Evolutionary conservation across 1,140 invertebrate species (phyloP).

Genomic region (Drosophila triauraria): DNA sequence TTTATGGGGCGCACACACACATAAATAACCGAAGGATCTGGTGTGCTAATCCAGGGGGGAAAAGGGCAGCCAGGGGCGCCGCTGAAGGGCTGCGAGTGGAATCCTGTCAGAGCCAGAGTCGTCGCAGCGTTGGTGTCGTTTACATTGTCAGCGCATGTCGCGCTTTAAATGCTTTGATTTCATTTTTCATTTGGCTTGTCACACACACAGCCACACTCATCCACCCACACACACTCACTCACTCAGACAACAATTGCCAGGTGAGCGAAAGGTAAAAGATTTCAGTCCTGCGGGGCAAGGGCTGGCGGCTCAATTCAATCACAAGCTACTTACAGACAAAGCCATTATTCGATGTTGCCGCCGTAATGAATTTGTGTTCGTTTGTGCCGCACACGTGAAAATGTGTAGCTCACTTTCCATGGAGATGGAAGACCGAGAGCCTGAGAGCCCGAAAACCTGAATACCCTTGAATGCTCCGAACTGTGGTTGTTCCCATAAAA

Average conservation of each 20-base stretch:
- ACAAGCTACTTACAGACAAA: slow-evolving; percentile 81
- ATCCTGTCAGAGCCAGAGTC: slow-evolving; percentile 58
- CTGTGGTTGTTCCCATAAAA: slow-evolving; percentile 40
- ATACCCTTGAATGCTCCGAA: slow-evolving; percentile 22
- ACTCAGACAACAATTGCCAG: slow-evolving; percentile 45
- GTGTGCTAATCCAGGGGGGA: slow-evolving; percentile 66
- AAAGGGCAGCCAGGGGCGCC: slow-evolving; percentile 28
- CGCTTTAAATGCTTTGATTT: slow-evolving; percentile 82
- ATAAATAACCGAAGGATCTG: slow-evolving; percentile 65
- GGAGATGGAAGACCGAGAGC: no score
- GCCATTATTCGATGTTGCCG: slow-evolving; percentile 68
- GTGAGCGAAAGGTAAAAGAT: slow-evolving; percentile 51
- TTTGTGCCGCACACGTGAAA: slow-evolving; percentile 59
- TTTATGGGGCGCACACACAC: slow-evolving; percentile 51
- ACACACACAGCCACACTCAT: slow-evolving; percentile 10
- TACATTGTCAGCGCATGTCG: slow-evolving; percentile 76
- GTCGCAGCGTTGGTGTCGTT: slow-evolving; percentile 48
- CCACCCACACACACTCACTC: slow-evolving; percentile 7
- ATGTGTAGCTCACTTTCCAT: slow-evolving; percentile 34
- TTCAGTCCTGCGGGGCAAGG: slow-evolving; percentile 43
- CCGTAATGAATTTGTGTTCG: slow-evolving; percentile 66
- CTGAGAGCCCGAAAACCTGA: neutral
- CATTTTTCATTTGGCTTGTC: slow-evolving; percentile 75
- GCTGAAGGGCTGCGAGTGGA: slow-evolving; percentile 24
- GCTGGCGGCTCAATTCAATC: slow-evolving; percentile 77